These are phyloP conservation scores for Avahi laniger DNA, from an alignment of 2,797 vertebrate genomes.

Conservation along the genomic window DNA sequence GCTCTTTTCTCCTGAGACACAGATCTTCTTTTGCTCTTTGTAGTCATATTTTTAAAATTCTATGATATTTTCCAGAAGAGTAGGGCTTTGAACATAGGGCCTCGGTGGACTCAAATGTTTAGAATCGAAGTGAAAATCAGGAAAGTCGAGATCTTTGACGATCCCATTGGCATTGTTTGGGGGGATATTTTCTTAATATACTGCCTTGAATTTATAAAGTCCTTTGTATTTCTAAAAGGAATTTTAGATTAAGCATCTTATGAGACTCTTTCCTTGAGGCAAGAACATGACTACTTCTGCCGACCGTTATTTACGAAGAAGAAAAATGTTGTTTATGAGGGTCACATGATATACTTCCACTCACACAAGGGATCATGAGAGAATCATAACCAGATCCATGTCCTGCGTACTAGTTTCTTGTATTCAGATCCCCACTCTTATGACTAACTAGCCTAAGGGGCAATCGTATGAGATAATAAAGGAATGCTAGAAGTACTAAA, in stretches of 20 bases:
- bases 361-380: not conserved
- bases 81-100: constrained; percentile 19
- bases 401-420: not conserved
- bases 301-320: not conserved
- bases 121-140: constrained; percentile 55
- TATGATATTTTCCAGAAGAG: constrained; percentile 71
- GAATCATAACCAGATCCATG: not conserved
- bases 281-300: not conserved
- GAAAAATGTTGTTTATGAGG: not conserved
- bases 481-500: not conserved
- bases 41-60: constrained; percentile 52
- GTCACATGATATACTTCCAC: not conserved
- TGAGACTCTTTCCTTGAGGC: not conserved
- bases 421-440: not conserved
- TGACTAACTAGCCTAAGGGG: not conserved
- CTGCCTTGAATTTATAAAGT: not conserved
- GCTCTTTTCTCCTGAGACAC: constrained; percentile 53
- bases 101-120: constrained; percentile 40
- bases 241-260: constrained; percentile 18
- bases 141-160: constrained; percentile 28
- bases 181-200: constrained; percentile 2
- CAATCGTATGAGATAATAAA: not conserved
- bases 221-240: constrained; percentile 21
- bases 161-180: not conserved
- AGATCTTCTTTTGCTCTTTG: constrained; percentile 61